A percentile compares a stretch with the other conserved stretches of the same genome.
phyloP scores from a whole-genome alignment of 2,888 invertebrate genomes.

The Timema cristinae region DNA sequence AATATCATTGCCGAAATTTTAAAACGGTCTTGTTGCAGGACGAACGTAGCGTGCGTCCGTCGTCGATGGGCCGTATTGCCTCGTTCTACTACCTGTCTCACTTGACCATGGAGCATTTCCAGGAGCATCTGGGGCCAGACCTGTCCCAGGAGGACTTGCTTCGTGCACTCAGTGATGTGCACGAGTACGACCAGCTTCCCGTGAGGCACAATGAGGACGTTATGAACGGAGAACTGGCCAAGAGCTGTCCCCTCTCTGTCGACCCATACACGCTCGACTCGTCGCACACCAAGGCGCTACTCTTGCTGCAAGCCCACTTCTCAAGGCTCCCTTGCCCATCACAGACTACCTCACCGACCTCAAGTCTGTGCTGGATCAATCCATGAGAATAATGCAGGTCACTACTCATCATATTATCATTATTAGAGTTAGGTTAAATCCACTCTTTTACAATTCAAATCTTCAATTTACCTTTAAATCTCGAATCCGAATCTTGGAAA shows the following conservation, averaged over 20 bases:
- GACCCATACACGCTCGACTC: slow-evolving; percentile 76
- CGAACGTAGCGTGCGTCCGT: slow-evolving; percentile 54
- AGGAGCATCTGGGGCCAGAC: slow-evolving; percentile 59
- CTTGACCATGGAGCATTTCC: slow-evolving; percentile 83
- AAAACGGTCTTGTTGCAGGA: slow-evolving; percentile 48
- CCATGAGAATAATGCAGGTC: slow-evolving; percentile 89
- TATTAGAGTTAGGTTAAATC: too few relatives aligned
- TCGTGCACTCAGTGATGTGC: slow-evolving; percentile 72
- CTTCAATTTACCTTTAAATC: too few relatives aligned
- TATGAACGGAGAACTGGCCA: slow-evolving; percentile 81
- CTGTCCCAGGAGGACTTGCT: slow-evolving; percentile 69
- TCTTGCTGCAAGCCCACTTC: slow-evolving; percentile 93
- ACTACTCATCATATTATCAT: too few relatives aligned
- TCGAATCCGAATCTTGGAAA: too few relatives aligned
- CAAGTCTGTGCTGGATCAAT: slow-evolving; percentile 95
- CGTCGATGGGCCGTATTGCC: slow-evolving; percentile 87
- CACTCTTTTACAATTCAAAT: too few relatives aligned
- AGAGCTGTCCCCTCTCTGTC: slow-evolving; percentile 67
- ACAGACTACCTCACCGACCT: slow-evolving; percentile 95
- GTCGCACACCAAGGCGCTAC: slow-evolving; percentile 88
- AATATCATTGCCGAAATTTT: too few relatives aligned
- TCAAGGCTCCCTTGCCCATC: slow-evolving; percentile 76
- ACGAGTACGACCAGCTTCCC: slow-evolving; percentile 90
- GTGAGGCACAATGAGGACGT: slow-evolving; percentile 97
- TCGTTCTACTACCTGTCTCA: slow-evolving; percentile 96